Base-by-base conservation (phyloP, 2,888 invertebrate species). In the Amphipoea oculea region DNA sequence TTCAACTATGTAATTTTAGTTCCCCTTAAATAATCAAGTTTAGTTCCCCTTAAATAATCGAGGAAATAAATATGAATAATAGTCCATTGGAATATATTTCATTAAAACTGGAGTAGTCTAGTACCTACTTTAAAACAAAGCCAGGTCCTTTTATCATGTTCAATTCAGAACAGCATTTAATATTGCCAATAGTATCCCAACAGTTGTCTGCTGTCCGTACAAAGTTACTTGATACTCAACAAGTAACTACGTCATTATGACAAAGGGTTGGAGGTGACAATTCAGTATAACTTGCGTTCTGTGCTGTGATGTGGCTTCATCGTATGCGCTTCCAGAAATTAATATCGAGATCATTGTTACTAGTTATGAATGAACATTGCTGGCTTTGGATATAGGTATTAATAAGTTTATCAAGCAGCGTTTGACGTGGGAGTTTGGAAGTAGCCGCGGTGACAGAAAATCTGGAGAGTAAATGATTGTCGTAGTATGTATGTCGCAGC, bases 311-410 rank as follows among this genome's bases (percentile, higher is more conserved):
- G 76, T 68, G 57, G 69, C 62, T 36, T 23, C 17, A 23, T 20
- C 45, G 51, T 40, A 68, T 9, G 14, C 69, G 14, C 42, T 67
- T 51, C 62, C 48, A 57, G 69, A 77, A 4, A 75, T 84, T 86
- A 78, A 84, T 78, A 84, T 86, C 81, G 60, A 73, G 73, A 73
- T 69, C 63, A 62, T 73, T 65, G 84, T 79, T 60, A 45, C 48
- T 9, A 62, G 74, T 79, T 75, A 17, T 60, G 11, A 73, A 40
- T 77, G 11, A 73, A 40, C 75, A 78, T 71, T 63, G 48, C 60
- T 62, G 29, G 29, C 40, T 65, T 65, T 69, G 63, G 20, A 65
- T 62, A 23, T 20, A 29, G 23, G 36, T 65, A 7, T 66, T n/a
- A 0, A 17, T 42, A 70, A 54, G 9, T 36, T 36, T 36, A 9